phyloP scores from a whole-genome alignment of 2,888 invertebrate genomes.

The Drosophila lacicola region DNA sequence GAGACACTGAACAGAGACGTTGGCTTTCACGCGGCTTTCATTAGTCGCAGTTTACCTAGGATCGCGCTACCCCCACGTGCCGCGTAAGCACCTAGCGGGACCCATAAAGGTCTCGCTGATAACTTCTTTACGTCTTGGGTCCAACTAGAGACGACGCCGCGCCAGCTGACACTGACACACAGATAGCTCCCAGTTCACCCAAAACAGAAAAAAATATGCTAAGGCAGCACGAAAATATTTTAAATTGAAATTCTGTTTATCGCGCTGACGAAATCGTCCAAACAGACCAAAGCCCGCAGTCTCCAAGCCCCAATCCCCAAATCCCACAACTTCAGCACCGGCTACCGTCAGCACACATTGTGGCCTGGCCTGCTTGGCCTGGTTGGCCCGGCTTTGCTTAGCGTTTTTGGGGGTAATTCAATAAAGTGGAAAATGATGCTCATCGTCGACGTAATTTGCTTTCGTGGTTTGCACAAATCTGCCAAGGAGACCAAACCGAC shows the following conservation, averaged over 20 bases:
- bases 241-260: constrained; percentile 81
- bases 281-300: constrained; percentile 32
- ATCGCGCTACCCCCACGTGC: not conserved
- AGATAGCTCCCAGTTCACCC: not conserved
- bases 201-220: constrained; percentile 63
- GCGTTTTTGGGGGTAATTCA: constrained; percentile 69
- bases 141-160: constrained; percentile 51
- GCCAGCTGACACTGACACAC: constrained; percentile 29
- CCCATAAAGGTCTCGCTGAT: constrained; percentile 70
- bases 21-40: constrained; percentile 62
- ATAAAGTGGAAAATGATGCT: constrained; percentile 82
- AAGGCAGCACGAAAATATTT: constrained; percentile 75
- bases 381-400: constrained; percentile 28
- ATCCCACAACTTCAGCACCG: not conserved
- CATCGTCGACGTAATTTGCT: constrained; percentile 80
- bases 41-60: constrained; percentile 41
- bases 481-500: constrained; percentile 53
- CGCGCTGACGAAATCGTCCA: constrained; percentile 62
- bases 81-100: constrained; percentile 26
- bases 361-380: constrained; percentile 28
- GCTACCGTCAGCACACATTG: constrained; percentile 43
- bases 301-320: constrained; percentile 1
- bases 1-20: constrained; percentile 49
- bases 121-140: constrained; percentile 70
- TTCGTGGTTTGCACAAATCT: constrained; percentile 73